A percentile compares a stretch with the other conserved stretches of the same genome.
Evolutionary conservation across 2,797 vertebrate species (phyloP).

Genomic region (Carcharodon carcharias): DNA sequence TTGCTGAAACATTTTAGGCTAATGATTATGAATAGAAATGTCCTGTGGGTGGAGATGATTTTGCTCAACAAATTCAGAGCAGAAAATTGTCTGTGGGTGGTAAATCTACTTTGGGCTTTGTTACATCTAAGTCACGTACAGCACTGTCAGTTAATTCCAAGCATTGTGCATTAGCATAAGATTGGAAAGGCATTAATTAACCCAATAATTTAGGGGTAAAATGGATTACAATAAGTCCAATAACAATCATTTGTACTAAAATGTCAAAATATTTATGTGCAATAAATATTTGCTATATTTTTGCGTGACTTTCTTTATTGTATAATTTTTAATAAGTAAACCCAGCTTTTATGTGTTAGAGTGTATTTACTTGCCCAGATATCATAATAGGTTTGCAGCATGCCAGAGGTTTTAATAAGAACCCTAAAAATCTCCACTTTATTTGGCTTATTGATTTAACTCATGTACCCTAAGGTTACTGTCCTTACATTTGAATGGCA

Average conservation of each 20-base stretch:
- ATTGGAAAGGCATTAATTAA: background rate
- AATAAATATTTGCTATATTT: background rate
- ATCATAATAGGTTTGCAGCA: too few relatives aligned
- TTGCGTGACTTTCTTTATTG: background rate
- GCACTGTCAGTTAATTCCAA: background rate
- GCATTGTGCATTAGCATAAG: background rate
- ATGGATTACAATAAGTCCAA: background rate
- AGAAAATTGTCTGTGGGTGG: background rate
- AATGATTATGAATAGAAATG: conserved; percentile 3
- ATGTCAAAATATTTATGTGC: background rate
- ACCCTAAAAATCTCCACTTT: too few relatives aligned
- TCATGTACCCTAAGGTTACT: too few relatives aligned
- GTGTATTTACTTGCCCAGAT: too few relatives aligned
- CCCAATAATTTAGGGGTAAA: background rate
- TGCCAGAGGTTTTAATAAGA: too few relatives aligned
- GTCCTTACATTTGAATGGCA: too few relatives aligned
- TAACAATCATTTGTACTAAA: background rate
- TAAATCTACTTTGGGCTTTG: background rate
- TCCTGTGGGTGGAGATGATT: conserved; percentile 10
- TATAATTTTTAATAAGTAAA: background rate
- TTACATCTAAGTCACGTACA: background rate
- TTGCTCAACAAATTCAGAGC: background rate
- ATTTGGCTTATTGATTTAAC: too few relatives aligned
- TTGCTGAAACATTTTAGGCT: background rate
- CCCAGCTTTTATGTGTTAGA: too few relatives aligned